phyloP scores from a whole-genome alignment of 2,797 vertebrate genomes.

The Coluber constrictor region DNA sequence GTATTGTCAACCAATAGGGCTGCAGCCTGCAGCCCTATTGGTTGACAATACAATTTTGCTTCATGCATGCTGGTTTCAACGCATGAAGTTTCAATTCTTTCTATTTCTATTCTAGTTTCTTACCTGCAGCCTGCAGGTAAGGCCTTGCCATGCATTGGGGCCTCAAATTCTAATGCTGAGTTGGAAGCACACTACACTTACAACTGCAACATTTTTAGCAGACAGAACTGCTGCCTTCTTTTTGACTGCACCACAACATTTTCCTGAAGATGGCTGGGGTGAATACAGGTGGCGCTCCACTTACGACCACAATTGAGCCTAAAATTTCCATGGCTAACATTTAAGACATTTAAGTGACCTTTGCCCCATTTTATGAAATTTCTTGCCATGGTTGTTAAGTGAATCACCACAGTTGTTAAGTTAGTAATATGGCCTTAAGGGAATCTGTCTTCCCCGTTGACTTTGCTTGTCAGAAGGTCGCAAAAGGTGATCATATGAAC shows the following conservation, averaged over 20 bases:
- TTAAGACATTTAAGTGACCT: not conserved
- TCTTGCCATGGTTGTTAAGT: not conserved
- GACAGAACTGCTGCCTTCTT: not conserved
- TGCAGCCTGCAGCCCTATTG: not conserved
- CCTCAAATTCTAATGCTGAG: not conserved
- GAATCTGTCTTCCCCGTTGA: not conserved
- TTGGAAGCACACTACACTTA: not conserved
- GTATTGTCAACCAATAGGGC: conserved; percentile 2
- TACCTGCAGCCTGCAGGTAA: not conserved
- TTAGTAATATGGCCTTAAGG: not conserved
- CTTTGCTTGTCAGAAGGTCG: not conserved
- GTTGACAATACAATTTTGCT: too few relatives aligned
- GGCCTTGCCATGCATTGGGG: not conserved
- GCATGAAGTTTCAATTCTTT: too few relatives aligned
- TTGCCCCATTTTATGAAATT: not conserved
- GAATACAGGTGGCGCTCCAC: not conserved
- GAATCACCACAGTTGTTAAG: not conserved
- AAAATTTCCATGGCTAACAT: not conserved
- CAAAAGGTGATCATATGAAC: not conserved
- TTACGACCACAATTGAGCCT: not conserved
- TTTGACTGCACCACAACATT: not conserved
- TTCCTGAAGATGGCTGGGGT: not conserved
- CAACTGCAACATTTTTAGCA: not conserved
- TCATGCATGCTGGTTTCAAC: too few relatives aligned
- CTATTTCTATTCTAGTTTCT: too few relatives aligned